Conservation (phyloP, 1,140 invertebrate genomes). For the Arion vulgaris region DNA sequence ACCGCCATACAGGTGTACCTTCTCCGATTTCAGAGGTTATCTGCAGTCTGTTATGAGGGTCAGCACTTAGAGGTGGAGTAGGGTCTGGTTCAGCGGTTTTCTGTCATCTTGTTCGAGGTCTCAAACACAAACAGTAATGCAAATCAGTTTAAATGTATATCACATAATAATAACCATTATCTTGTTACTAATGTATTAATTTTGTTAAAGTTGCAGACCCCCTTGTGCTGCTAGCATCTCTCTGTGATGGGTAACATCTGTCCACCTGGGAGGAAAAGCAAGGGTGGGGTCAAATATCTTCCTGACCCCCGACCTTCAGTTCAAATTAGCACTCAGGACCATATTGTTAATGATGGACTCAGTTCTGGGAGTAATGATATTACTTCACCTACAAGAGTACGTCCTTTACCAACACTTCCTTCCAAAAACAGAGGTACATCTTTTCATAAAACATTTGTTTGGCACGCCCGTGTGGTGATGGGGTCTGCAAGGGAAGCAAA, state of each 20-base stretch:
- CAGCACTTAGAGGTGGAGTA: no score
- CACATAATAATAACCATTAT: no score
- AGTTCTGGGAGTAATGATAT: neutral
- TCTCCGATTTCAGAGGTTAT: no score
- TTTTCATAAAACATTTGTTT: neutral
- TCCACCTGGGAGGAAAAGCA: neutral
- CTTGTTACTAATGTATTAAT: neutral
- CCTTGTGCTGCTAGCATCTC: neutral
- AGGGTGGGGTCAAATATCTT: neutral
- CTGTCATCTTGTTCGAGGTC: no score
- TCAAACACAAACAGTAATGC: no score
- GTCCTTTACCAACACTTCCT: slow-evolving; percentile 13
- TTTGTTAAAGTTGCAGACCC: neutral
- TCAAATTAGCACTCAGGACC: neutral
- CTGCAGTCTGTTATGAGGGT: no score
- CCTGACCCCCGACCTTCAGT: slow-evolving; percentile 11
- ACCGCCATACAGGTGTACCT: no score
- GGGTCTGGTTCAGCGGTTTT: no score
- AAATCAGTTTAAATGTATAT: no score
- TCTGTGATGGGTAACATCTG: slow-evolving; percentile 17
- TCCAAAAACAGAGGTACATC: slow-evolving; percentile 21
- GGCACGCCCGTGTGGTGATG: no score
- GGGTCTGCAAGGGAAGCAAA: no score
- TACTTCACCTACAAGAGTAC: neutral
- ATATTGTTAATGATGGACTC: neutral